These are phyloP conservation scores for Callospermophilus lateralis DNA, from an alignment of 2,113 vertebrate species.

Conservation along the genomic window DNA sequence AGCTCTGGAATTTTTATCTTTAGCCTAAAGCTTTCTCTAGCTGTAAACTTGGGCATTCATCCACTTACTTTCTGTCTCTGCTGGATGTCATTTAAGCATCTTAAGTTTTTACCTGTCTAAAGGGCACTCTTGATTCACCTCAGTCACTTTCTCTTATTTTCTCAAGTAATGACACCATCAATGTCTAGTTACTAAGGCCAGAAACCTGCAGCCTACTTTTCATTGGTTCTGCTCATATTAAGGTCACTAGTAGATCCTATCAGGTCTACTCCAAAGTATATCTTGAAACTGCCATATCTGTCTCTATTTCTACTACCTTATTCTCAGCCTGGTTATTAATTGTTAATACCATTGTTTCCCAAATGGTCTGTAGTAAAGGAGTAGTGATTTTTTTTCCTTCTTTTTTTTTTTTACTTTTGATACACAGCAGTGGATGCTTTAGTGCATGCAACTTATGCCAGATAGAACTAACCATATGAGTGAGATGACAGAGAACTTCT, in stretches of 20 bases:
- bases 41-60: neutral
- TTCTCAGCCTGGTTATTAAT: neutral
- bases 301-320: neutral
- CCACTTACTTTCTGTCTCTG: neutral
- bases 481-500: neutral
- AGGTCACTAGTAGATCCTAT: neutral
- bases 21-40: neutral
- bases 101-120: constrained; percentile 19
- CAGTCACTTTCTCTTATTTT: neutral
- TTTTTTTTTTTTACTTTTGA: neutral
- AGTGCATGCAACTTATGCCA: neutral
- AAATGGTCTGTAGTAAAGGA: neutral
- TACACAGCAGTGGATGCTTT: neutral
- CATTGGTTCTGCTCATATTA: neutral
- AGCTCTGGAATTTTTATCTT: neutral
- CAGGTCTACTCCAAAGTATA: neutral
- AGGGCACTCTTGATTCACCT: neutral
- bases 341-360: neutral
- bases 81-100: neutral
- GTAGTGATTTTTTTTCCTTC: too few species aligned
- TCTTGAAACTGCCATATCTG: neutral
- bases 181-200: neutral
- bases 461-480: neutral
- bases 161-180: neutral
- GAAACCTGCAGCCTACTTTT: neutral